Conservation (phyloP, 2,113 vertebrate species). For the Oenanthe oenanthe region DNA sequence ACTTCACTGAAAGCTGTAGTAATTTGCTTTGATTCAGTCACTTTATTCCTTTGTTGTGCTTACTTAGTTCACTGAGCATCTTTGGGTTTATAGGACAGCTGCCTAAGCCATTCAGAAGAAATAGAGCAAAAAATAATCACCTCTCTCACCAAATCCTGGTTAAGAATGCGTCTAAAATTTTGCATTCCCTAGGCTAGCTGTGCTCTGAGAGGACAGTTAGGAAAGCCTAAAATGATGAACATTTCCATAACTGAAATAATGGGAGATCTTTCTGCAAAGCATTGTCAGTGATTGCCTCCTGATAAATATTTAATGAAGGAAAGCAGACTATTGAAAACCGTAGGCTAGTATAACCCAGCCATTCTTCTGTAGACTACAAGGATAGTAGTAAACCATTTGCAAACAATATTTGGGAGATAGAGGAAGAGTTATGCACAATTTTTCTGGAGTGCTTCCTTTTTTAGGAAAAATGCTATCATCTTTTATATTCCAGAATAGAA, state of each 20-base stretch:
- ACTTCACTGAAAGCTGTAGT: not conserved
- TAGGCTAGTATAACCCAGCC: not conserved
- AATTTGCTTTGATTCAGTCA: not conserved
- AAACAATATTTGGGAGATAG: not conserved
- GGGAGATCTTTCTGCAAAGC: not conserved
- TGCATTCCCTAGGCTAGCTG: not conserved
- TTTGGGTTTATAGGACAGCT: not conserved
- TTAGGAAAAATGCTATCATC: not conserved
- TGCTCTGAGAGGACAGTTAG: not conserved
- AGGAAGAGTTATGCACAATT: not conserved
- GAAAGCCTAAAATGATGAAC: not conserved
- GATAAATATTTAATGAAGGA: not conserved
- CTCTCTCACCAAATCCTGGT: not conserved
- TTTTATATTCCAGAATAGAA: not conserved
- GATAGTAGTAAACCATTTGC: not conserved
- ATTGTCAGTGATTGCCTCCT: not conserved
- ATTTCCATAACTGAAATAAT: not conserved
- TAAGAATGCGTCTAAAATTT: not conserved
- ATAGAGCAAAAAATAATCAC: not conserved
- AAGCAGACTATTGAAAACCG: not conserved
- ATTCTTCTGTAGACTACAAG: not conserved
- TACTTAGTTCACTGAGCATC: not conserved
- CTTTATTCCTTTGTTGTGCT: not conserved
- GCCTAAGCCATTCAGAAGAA: slow-evolving; percentile 11
- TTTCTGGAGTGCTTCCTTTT: not conserved